These are phyloP conservation scores for Novumbra hubbsi DNA, from an alignment of 2,797 vertebrate genomes.

Conservation along the genomic window DNA sequence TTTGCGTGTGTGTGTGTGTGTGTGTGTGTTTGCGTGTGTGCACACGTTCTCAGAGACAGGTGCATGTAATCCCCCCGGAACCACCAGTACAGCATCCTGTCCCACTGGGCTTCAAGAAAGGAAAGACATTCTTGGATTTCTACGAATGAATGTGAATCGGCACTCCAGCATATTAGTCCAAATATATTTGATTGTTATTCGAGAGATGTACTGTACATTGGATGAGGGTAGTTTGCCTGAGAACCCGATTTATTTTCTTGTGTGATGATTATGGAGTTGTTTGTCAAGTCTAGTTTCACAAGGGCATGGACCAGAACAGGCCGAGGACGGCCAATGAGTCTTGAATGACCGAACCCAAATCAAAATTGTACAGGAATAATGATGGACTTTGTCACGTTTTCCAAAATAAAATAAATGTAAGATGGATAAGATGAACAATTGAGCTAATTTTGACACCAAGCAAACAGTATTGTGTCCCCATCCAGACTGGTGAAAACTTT, in stretches of 20 bases:
- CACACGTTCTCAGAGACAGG: neutral
- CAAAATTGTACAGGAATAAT: too few species aligned
- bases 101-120: neutral
- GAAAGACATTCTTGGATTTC: neutral
- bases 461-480: too few species aligned
- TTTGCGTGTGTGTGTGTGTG: constrained; percentile 4
- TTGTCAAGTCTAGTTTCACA: neutral
- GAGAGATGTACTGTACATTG: neutral
- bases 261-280: neutral
- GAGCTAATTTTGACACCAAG: too few species aligned
- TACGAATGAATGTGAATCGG: neutral
- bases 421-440: too few species aligned
- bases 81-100: neutral
- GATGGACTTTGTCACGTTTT: too few species aligned
- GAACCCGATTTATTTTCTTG: neutral
- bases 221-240: neutral
- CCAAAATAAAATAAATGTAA: too few species aligned
- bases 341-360: too few species aligned
- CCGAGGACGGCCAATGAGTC: too few species aligned
- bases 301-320: neutral
- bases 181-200: neutral
- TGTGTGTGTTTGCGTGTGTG: neutral
- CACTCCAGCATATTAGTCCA: neutral
- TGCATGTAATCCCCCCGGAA: neutral
- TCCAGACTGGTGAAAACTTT: too few species aligned